Percentiles rank a stretch among this genome's conserved stretches.
These are phyloP conservation scores for Cataglyphis hispanica DNA, from an alignment of 1,140 invertebrate genomes.

Conservation along the genomic window DNA sequence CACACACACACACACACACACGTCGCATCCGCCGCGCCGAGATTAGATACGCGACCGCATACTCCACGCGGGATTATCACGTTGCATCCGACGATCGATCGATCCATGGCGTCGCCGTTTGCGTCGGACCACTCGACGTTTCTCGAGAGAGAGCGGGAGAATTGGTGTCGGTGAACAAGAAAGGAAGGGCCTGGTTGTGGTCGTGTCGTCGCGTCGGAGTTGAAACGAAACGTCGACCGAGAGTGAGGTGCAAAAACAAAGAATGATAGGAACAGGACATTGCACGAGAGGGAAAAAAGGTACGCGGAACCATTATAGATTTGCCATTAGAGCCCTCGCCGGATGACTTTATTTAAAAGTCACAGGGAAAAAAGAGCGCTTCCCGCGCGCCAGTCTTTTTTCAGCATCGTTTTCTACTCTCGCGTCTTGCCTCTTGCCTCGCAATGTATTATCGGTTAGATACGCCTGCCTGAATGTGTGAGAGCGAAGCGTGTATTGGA, in stretches of 20 bases:
- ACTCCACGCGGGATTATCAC: conserved; percentile 70
- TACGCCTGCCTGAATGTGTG: conserved; percentile 14
- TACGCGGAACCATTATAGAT: conserved; percentile 74
- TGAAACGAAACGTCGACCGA: conserved; percentile 35
- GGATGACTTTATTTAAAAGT: conserved; percentile 75
- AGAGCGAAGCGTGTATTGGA: conserved; percentile 2
- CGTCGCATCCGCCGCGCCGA: conserved; percentile 52
- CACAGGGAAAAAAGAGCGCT: conserved; percentile 34
- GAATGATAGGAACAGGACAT: conserved; percentile 38
- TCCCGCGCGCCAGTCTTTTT: not conserved
- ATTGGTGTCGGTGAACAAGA: conserved; percentile 32
- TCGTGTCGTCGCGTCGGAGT: no score
- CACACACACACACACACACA: not conserved
- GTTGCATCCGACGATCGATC: conserved; percentile 66
- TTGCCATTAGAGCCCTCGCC: conserved; percentile 73
- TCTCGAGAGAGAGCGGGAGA: conserved; percentile 9
- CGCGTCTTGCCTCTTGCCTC: not conserved
- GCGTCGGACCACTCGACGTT: conserved; percentile 27
- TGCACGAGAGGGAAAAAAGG: conserved; percentile 9
- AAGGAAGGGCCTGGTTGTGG: conserved; percentile 19
- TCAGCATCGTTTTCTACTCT: conserved; percentile 51
- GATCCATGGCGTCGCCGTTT: conserved; percentile 53
- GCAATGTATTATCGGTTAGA: conserved; percentile 34
- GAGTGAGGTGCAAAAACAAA: conserved; percentile 50
- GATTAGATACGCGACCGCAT: conserved; percentile 72